Conservation (phyloP, 2,113 vertebrate genomes). For the Tragulus kanchil region DNA sequence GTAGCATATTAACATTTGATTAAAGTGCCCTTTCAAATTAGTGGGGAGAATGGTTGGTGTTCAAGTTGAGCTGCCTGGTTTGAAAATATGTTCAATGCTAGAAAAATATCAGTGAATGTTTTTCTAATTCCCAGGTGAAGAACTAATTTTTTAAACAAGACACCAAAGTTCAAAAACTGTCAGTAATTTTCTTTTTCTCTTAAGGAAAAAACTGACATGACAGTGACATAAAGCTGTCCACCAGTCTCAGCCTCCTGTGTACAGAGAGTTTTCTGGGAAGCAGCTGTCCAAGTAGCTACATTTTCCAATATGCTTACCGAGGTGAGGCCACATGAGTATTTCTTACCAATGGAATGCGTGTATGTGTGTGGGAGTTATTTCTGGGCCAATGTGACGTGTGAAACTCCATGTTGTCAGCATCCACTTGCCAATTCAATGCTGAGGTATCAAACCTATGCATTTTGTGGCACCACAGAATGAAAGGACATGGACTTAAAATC, state of each 20-base stretch:
- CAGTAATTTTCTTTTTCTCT: neutral
- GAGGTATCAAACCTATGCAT: neutral
- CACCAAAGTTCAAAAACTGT: neutral
- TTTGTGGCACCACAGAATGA: neutral
- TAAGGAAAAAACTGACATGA: neutral
- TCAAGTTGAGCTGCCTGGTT: neutral
- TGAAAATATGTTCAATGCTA: constrained; percentile 6
- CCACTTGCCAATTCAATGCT: neutral
- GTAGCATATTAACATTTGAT: neutral
- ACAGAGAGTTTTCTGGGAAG: neutral
- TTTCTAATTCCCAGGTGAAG: neutral
- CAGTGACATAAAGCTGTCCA: neutral
- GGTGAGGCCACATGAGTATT: neutral
- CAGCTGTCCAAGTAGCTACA: neutral
- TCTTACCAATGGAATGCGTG: neutral
- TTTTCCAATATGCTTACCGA: neutral
- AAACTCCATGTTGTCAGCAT: neutral
- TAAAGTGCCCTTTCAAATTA: neutral
- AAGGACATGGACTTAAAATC: neutral
- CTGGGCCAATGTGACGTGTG: neutral
- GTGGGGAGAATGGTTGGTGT: neutral
- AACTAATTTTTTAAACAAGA: neutral
- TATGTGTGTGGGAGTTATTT: neutral
- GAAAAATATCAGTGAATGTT: neutral
- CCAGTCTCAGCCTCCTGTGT: neutral